Conservation (phyloP, 1,140 invertebrate species). For the Nephila pilipes region DNA sequence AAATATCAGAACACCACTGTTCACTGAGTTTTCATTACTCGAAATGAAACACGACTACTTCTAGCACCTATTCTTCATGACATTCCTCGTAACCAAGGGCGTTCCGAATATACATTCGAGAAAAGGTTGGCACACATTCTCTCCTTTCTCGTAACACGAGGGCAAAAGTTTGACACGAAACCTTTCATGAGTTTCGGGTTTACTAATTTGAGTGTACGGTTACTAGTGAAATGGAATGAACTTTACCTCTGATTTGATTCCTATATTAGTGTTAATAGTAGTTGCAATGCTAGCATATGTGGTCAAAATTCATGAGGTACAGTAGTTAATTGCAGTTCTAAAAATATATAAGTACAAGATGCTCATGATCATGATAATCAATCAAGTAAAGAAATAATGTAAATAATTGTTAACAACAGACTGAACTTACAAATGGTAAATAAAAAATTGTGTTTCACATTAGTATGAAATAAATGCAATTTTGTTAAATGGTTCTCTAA, state of each 20-base stretch:
- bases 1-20: neutral
- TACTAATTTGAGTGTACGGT: neutral
- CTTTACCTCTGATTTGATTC: neutral
- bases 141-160: neutral
- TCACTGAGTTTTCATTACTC: slow-evolving; percentile 27
- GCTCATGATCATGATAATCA: too few species aligned
- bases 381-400: too few species aligned
- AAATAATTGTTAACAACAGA: too few species aligned
- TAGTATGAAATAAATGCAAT: too few species aligned
- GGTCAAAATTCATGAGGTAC: too few species aligned
- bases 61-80: slow-evolving; percentile 38
- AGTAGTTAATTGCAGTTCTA: too few species aligned
- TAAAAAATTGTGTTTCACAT: too few species aligned
- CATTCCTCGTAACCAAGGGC: slow-evolving; percentile 21
- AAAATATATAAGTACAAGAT: too few species aligned
- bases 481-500: too few species aligned
- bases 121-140: slow-evolving; percentile 33
- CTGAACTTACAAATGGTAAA: too few species aligned
- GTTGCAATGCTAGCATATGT: too few species aligned
- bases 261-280: neutral
- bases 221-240: neutral
- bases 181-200: neutral
- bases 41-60: slow-evolving; percentile 44
- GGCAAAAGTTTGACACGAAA: slow-evolving; percentile 3
- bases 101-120: neutral